phyloP scores from a whole-genome alignment of 2,113 vertebrate species.

The Podocnemis expansa region DNA sequence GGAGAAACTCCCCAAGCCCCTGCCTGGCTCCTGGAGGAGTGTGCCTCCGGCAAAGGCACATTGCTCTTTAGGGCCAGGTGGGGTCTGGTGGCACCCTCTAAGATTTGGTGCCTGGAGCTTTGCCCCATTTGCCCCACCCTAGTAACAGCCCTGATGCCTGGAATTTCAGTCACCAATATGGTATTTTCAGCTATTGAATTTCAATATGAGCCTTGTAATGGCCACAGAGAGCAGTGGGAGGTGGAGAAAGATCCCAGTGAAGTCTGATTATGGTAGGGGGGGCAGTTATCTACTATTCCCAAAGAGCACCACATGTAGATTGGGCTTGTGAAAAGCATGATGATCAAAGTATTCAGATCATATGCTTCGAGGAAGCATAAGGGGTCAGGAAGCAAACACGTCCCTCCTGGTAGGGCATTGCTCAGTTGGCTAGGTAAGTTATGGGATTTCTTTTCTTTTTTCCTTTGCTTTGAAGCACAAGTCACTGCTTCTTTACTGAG shows the following conservation, averaged over 20 bases:
- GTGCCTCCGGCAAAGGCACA: too few species aligned
- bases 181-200: background rate
- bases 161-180: background rate
- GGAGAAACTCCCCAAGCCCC: too few species aligned
- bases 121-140: too few species aligned
- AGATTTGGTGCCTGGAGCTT: too few species aligned
- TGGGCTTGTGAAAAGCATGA: background rate
- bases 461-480: background rate
- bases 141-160: too few species aligned
- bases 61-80: too few species aligned
- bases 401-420: rapidly evolving
- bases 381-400: background rate
- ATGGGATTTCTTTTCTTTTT: background rate
- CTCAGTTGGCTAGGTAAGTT: rapidly evolving
- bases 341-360: background rate
- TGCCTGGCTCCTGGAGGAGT: too few species aligned
- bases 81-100: too few species aligned
- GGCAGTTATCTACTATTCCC: background rate
- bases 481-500: rapidly evolving
- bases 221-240: background rate
- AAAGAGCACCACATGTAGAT: background rate
- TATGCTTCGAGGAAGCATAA: background rate
- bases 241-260: background rate
- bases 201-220: rapidly evolving
- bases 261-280: background rate